Evolutionary conservation across 2,888 invertebrate genomes (phyloP).

Genomic region (Agonopterix heracliana): DNA sequence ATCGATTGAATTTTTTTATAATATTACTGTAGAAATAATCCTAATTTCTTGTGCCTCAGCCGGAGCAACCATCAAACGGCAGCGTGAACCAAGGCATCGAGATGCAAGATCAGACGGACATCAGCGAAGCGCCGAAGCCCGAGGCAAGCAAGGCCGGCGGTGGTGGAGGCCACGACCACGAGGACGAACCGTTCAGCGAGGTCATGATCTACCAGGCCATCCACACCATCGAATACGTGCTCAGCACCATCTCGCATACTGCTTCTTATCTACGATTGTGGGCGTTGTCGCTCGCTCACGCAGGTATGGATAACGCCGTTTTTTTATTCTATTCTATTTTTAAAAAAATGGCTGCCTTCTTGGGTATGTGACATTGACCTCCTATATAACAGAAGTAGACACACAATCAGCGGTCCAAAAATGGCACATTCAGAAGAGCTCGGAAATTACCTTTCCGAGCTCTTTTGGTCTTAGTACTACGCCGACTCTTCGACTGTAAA

Average conservation of each 20-base stretch:
- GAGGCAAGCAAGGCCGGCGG: constrained; percentile 16
- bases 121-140: constrained; percentile 24
- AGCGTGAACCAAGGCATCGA: constrained; percentile 82
- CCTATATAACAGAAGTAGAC: too few species aligned
- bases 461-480: too few species aligned
- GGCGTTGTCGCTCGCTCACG: constrained; percentile 97
- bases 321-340: too few species aligned
- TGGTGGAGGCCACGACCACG: constrained; percentile 35
- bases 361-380: too few species aligned
- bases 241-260: constrained; percentile 97
- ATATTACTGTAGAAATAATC: too few species aligned
- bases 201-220: constrained; percentile 95
- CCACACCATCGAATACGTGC: constrained; percentile 97
- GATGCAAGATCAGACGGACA: constrained; percentile 70
- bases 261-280: constrained; percentile 97
- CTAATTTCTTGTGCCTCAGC: constrained; percentile 24
- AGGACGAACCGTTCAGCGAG: constrained; percentile 86
- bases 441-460: too few species aligned
- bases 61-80: constrained; percentile 71
- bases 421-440: too few species aligned
- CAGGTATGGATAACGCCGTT: constrained; percentile 83
- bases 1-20: too few species aligned
- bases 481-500: too few species aligned
- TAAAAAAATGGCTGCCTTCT: too few species aligned
- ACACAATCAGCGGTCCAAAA: too few species aligned